Evolutionary conservation across 2,797 vertebrate genomes (phyloP), one percentile per base, ranked within the genome.

Genomic region (Pseudochirops cupreus): DNA sequence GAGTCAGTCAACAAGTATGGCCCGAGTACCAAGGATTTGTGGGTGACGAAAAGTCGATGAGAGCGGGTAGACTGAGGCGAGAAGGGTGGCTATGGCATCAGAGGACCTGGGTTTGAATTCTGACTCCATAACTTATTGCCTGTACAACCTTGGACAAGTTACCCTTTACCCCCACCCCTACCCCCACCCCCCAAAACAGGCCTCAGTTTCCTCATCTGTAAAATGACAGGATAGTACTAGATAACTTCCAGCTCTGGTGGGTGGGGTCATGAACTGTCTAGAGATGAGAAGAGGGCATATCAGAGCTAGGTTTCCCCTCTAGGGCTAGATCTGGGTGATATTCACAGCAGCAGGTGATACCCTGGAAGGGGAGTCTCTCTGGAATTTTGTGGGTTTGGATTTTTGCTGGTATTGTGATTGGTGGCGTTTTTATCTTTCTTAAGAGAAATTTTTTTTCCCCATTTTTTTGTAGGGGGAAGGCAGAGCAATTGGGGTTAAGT

Each of bases 1-100:
- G n/a, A 3, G 21, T 39, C 67, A 46, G n/a, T 82, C n/a, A 46
- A 46, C 7, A 46, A 82, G n/a, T 9, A 24, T 24, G 18, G 18
- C 10, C n/a, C 6, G 2, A 82, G 6, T 46, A 7, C 5, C 18
- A 39, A 46, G 67, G 18, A 10, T 21, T 24, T 46, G 33, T 39
- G 67, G n/a, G 46, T 0, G 21, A 39, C 18, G 4, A 0, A 1
- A 3, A 29, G 26, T 0, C 12, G 0, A 28, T 7, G 0, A 39
- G 91, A 50, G 53, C 9, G 6, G 18, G 29, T 2, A 33, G 33
- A n/a, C 21, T 0, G 56, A 24, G 4, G 11, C 29, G 91, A 46
- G 56, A 39, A 2, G 14, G 16, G 21, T 2, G 94, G n/a, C n/a
- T 0, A 24, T 52, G 0, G 1, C 57, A 53, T 29, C 1, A n/a